These are phyloP conservation scores for Pseudolycoriella hygida DNA, from an alignment of 2,888 invertebrate genomes.

Conservation along the genomic window DNA sequence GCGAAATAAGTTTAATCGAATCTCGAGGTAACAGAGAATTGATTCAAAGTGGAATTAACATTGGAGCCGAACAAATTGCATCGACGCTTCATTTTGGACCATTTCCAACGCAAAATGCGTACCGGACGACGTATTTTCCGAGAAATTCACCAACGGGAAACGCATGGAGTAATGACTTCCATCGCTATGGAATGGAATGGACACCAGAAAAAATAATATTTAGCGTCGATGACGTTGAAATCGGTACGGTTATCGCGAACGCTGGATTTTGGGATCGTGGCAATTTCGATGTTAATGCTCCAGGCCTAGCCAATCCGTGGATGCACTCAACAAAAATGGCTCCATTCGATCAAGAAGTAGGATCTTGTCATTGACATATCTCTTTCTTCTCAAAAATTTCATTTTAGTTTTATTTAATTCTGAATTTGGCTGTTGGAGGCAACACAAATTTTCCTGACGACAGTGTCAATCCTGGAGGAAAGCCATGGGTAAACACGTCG, in stretches of 20 bases:
- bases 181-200: conserved; percentile 50
- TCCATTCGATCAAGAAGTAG: conserved; percentile 45
- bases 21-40: conserved; percentile 42
- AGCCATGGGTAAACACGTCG: conserved; percentile 32
- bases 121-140: conserved; percentile 25
- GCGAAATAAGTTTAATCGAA: conserved; percentile 54
- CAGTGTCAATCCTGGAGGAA: conserved; percentile 31
- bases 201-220: conserved; percentile 26
- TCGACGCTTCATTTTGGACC: conserved; percentile 53
- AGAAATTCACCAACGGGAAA: conserved; percentile 9
- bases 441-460: conserved; percentile 45
- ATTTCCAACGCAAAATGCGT: conserved; percentile 33
- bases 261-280: conserved; percentile 51
- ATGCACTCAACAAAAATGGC: conserved; percentile 34
- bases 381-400: neutral
- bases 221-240: conserved; percentile 31
- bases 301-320: conserved; percentile 34
- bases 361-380: neutral
- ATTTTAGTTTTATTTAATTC: conserved; percentile 39
- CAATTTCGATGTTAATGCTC: conserved; percentile 30
- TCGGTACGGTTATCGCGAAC: conserved; percentile 31
- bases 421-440: conserved; percentile 52
- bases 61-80: conserved; percentile 38
- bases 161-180: conserved; percentile 39
- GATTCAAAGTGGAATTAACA: conserved; percentile 30